Conservation (phyloP, 2,797 vertebrate genomes). For the Poecilia gillii region DNA sequence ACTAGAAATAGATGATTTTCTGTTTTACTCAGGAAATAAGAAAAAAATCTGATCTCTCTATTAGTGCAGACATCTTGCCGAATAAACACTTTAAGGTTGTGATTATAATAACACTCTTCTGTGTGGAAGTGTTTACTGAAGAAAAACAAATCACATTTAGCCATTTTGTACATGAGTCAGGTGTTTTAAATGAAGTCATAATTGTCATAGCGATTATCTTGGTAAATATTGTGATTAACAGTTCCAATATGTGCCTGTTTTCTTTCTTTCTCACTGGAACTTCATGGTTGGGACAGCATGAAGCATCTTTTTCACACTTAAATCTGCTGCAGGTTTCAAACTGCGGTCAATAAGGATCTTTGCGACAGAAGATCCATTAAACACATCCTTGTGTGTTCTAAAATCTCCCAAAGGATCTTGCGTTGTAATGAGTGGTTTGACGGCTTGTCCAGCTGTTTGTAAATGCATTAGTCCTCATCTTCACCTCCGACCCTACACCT, state of each 20-base stretch:
- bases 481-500: slow-evolving; percentile 40
- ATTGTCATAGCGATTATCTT: not conserved
- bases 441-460: slow-evolving; percentile 36
- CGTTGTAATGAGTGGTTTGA: slow-evolving; percentile 46
- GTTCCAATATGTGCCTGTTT: not conserved
- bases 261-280: not conserved
- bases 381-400: slow-evolving; percentile 53
- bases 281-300: not conserved
- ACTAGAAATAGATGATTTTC: not conserved
- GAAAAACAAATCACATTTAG: not conserved
- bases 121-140: not conserved
- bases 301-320: not conserved
- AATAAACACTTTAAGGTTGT: not conserved
- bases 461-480: slow-evolving; percentile 10
- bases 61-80: not conserved
- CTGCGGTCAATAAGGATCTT: slow-evolving; percentile 30
- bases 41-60: not conserved
- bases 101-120: not conserved
- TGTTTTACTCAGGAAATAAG: not conserved
- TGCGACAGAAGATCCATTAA: slow-evolving; percentile 17
- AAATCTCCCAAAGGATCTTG: slow-evolving; percentile 32
- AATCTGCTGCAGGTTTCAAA: slow-evolving; percentile 10
- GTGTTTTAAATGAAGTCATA: not conserved
- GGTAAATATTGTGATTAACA: not conserved
- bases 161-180: not conserved